Conservation (phyloP, 64 coral and sea anemone genomes). For the Trachythela sp. region DNA sequence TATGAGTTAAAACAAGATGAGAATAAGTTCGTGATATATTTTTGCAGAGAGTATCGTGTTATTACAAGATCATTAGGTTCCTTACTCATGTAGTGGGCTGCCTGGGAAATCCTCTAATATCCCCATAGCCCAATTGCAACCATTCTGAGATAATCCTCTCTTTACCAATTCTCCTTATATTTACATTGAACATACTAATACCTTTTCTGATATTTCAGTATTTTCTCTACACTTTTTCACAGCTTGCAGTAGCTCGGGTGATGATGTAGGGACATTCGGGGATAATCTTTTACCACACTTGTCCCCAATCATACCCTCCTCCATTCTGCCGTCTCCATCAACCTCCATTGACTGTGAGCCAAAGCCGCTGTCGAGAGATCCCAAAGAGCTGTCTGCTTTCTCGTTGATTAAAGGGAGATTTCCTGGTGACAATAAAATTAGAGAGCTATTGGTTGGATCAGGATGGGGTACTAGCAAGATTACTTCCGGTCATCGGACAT, state of each 20-base stretch:
- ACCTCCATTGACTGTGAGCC: conserved; percentile 39
- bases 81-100: too few relatives aligned
- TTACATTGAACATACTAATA: background rate
- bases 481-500: too few relatives aligned
- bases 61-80: too few relatives aligned
- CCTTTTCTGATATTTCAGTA: conserved; percentile 25
- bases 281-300: conserved; percentile 43
- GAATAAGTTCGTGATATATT: too few relatives aligned
- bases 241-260: conserved; percentile 35
- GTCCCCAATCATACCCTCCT: conserved; percentile 10
- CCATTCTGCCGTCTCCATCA: conserved; percentile 27
- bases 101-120: too few relatives aligned
- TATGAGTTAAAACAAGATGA: too few relatives aligned
- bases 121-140: too few relatives aligned
- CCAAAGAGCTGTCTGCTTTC: background rate
- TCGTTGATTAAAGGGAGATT: background rate
- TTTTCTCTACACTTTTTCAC: conserved; percentile 53
- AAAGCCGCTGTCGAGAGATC: conserved; percentile 49
- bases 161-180: too few relatives aligned
- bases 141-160: too few relatives aligned
- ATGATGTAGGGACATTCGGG: conserved; percentile 32
- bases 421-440: background rate
- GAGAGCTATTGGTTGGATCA: background rate
- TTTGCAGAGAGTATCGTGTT: too few relatives aligned
- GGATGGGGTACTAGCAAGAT: too few relatives aligned